Conservation (phyloP, 2,888 invertebrate genomes). For the Eupithecia abbreviata region DNA sequence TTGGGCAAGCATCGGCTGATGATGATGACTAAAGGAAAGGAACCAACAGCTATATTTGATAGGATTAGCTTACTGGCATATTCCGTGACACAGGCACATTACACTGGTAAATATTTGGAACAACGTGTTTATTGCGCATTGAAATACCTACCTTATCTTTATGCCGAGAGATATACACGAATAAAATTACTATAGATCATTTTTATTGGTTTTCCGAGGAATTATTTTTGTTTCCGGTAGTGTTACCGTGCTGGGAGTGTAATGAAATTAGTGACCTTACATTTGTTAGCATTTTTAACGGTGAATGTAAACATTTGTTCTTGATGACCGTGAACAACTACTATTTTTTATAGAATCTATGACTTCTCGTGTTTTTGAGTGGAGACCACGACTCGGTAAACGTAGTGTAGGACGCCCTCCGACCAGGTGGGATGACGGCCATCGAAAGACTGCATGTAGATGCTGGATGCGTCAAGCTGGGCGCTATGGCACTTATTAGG, state of each 20-base stretch:
- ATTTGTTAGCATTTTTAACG: not conserved
- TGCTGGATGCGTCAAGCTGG: no score
- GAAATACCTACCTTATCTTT: conserved; percentile 64
- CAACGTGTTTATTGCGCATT: conserved; percentile 76
- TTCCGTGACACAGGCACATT: conserved; percentile 77
- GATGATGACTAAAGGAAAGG: conserved; percentile 9
- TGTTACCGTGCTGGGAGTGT: conserved; percentile 39
- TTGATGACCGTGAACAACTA: not conserved
- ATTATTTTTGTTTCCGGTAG: conserved; percentile 35
- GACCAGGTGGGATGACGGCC: no score
- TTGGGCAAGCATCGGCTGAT: not conserved
- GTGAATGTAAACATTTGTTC: not conserved
- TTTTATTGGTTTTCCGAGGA: conserved; percentile 48
- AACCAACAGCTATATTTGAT: conserved; percentile 59
- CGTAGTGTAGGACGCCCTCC: no score
- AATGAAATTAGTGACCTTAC: conserved; percentile 33
- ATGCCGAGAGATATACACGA: conserved; percentile 57
- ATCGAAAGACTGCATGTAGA: no score
- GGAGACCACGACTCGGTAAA: no score
- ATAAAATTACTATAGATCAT: conserved; percentile 64
- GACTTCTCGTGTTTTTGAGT: not conserved
- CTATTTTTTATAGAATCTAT: not conserved
- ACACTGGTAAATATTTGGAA: conserved; percentile 63
- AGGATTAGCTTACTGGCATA: conserved; percentile 58
- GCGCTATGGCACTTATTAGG: no score